Evolutionary conservation across 2,113 vertebrate genomes (phyloP), one percentile per base, ranked within the genome.

Genomic region (Zosterops hypoxanthus): DNA sequence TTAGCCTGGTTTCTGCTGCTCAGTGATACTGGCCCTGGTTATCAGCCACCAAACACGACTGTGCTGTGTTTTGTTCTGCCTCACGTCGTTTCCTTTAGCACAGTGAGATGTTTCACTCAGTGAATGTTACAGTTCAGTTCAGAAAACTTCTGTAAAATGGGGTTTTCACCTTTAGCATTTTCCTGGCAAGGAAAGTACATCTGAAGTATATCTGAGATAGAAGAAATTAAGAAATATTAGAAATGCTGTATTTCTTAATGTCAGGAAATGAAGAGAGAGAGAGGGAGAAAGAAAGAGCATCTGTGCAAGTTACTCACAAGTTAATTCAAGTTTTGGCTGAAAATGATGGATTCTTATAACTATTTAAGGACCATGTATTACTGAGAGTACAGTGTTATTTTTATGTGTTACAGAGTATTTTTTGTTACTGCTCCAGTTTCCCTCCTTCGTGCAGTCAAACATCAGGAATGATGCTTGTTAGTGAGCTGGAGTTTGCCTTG

Each of bases 1-100:
- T 78, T 14, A 4, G 9, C 63, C 61, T 57, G 91, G 66, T 41
- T 78, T 70, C 81, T 97, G 96, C 60, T 88, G 82, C 84, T 77
- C 47, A 15, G 41, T 81, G 97, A 97, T 97, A 97, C 1, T 60
- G 12, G 50, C 4, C 36, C 86, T 64, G 82, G 60, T 94, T 97
- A 96, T 97, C 97, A 88, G 89, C 77, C 59, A 44, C 50, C 77
- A 89, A 82, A 65, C 96, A 88, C 0, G 44, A 29, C 85, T 52
- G 77, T 47, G 85, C n/a, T 33, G 6, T 52, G 56, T 92, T 92
- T 60, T 84, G 88, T 87, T 89, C 49, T 46, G 76, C 34, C 79
- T 71, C 39, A 11, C 44, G 12, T 55, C 1, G 0, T 59, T 92
- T 90, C 82, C 91, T 88, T 68, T 20, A 82, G 21, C 4, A 44